Conservation (phyloP, 2,888 invertebrate genomes). For the Meiosimyza platycephala region DNA sequence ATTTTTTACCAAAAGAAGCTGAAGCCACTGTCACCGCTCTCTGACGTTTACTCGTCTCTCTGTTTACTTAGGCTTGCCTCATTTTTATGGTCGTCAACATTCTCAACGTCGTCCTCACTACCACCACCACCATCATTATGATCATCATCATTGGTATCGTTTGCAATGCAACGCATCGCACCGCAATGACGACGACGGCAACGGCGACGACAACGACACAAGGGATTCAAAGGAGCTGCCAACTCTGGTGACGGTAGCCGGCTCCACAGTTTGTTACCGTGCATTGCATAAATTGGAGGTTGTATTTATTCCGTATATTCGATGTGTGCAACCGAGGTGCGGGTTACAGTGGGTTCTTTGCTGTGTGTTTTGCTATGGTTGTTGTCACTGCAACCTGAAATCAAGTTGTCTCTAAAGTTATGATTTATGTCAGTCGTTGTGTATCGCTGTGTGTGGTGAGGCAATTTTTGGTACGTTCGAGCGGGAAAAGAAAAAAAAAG, state of each 20-base stretch:
- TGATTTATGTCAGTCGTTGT: constrained; percentile 54
- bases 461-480: constrained; percentile 46
- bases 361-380: not conserved
- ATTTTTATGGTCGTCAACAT: constrained; percentile 15
- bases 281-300: constrained; percentile 63
- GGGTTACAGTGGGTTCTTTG: constrained; percentile 35
- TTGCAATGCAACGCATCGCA: constrained; percentile 16
- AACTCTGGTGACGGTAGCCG: constrained; percentile 49
- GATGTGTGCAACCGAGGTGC: constrained; percentile 38
- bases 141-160: constrained; percentile 19
- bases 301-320: constrained; percentile 54
- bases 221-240: constrained; percentile 46
- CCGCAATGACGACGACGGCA: constrained; percentile 1
- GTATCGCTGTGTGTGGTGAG: constrained; percentile 41
- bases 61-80: constrained; percentile 34
- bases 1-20: not conserved
- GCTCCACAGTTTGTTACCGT: constrained; percentile 63
- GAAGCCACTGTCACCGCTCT: not conserved
- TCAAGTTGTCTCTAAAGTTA: constrained; percentile 54
- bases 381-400: constrained; percentile 43
- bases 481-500: no score
- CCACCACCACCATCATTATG: constrained; percentile 36
- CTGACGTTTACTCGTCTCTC: constrained; percentile 46
- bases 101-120: constrained; percentile 23
- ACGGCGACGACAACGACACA: constrained; percentile 28